Evolutionary conservation across 2,113 vertebrate species (phyloP).

Genomic region (Mustela lutreola): DNA sequence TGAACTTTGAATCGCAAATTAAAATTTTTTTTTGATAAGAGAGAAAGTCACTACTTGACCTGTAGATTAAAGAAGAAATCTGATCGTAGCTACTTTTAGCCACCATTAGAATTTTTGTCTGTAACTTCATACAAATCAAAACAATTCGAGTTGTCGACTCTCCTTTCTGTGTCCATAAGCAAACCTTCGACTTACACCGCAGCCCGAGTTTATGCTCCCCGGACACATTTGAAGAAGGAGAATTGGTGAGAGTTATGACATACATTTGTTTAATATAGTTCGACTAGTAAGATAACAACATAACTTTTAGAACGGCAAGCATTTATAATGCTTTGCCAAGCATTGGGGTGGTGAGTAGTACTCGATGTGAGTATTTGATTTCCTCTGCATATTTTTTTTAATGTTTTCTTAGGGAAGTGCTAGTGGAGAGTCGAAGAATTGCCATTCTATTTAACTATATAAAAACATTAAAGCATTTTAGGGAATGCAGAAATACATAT

Average conservation of each 20-base stretch:
- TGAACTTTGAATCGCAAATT: conserved; percentile 72
- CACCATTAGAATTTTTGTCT: conserved; percentile 55
- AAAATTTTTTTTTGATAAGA: conserved; percentile 74
- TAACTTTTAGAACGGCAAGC: conserved; percentile 54
- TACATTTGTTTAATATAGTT: conserved; percentile 66
- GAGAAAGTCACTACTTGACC: conserved; percentile 57
- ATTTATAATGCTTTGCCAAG: conserved; percentile 50
- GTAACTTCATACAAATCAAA: conserved; percentile 71
- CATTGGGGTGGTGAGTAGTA: conserved; percentile 36
- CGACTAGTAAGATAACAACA: conserved; percentile 67
- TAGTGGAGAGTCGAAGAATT: conserved; percentile 71
- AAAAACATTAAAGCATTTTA: conserved; percentile 82
- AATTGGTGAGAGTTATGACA: conserved; percentile 62
- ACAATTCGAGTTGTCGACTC: conserved; percentile 58
- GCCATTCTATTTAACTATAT: conserved; percentile 80
- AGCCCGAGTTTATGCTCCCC: neutral
- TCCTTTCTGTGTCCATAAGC: neutral
- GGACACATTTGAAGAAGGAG: conserved; percentile 68
- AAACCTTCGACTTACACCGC: conserved; percentile 13
- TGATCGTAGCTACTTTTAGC: conserved; percentile 63
- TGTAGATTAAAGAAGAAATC: conserved; percentile 74
- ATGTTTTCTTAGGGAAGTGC: conserved; percentile 75
- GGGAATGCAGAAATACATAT: conserved; percentile 72
- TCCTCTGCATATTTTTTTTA: conserved; percentile 69
- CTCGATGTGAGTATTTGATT: conserved; percentile 73